Base-by-base conservation (phyloP, 2,888 invertebrate genomes). In the Amphimallon solstitiale region DNA sequence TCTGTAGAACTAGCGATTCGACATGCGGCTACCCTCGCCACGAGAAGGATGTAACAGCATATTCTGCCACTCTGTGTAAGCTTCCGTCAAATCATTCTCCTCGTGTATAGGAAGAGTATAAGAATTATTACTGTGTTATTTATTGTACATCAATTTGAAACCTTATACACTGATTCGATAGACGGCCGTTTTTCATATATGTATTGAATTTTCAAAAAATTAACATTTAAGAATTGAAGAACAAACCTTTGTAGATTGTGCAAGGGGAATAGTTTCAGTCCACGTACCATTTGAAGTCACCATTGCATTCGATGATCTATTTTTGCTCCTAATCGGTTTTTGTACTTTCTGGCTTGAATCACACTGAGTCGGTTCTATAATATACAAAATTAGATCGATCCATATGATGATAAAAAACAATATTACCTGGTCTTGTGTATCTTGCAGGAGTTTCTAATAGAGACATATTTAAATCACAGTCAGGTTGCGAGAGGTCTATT, bases 401-500 rank as follows among this genome's bases (percentile, higher is more conserved):
- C 23, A 23, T 7, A 29, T 29, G 5, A 29, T 29, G 5, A 7
- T 29, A 5, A 3, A 29, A 3, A 29, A 5, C n/a, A 29, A 3
- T 29, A 9, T 34, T 51, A 51, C 51, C 51, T 2, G n/a, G 15
- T 1, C 35, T 34, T 10, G 1, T 43, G 9, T n/a, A 40, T 17
- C 62, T 37, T 34, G 46, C 37, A 10, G 64, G 35, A 0, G 67
- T 52, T 23, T 68, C 66, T 6, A 70, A 49, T 29, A 70, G 45
- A 15, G 70, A 23, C 23, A 69, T 43, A 61, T 68, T 68, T 37
- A 77, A 60, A 69, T 76, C 73, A 59, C 76, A 72, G 69, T 77
- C 78, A 10, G 77, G 69, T 34, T 77, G 71, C 35, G 76, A 72
- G 45, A 80, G 71, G 70, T 80, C 79, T 40, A 73, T 72, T 65